Conservation (phyloP, 2,797 vertebrate species). For the Natrix natrix region DNA sequence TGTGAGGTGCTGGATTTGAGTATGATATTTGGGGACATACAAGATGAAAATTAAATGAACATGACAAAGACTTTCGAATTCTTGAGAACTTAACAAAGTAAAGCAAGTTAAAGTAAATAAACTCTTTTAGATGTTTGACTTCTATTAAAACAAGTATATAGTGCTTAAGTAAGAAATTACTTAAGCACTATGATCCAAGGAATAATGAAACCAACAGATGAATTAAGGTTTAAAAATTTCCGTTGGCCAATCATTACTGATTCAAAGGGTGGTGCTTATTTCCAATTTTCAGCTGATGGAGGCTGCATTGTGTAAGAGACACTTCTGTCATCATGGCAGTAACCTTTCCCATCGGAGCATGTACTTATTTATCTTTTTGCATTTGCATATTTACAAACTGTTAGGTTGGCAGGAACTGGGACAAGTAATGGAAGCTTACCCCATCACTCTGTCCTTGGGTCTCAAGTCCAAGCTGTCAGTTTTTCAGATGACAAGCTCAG, state of each 20-base stretch:
- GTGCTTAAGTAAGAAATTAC: conserved; percentile 54
- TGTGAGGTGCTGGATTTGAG: conserved; percentile 12
- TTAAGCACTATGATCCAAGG: conserved; percentile 62
- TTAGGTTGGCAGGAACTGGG: not conserved
- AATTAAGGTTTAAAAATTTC: conserved; percentile 31
- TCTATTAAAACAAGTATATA: conserved; percentile 53
- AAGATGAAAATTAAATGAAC: conserved; percentile 48
- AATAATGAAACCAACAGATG: conserved; percentile 66
- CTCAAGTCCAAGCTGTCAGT: not conserved
- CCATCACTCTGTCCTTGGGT: not conserved
- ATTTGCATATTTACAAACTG: not conserved
- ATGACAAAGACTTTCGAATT: conserved; percentile 50
- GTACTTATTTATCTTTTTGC: not conserved
- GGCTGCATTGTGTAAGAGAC: not conserved
- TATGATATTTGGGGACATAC: conserved; percentile 26
- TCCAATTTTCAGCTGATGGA: not conserved
- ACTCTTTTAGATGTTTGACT: conserved; percentile 44
- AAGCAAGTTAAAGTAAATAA: conserved; percentile 56
- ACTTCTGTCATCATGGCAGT: not conserved
- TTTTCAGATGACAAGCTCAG: not conserved
- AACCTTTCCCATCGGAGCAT: not conserved
- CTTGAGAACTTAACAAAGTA: conserved; percentile 51
- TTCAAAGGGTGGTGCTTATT: not conserved
- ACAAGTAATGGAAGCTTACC: not conserved
- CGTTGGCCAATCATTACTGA: not conserved